Percentiles rank a stretch among this genome's conserved stretches.
Conservation (phyloP, 2,888 invertebrate genomes). For the Drosophila fulvimacula region DNA sequence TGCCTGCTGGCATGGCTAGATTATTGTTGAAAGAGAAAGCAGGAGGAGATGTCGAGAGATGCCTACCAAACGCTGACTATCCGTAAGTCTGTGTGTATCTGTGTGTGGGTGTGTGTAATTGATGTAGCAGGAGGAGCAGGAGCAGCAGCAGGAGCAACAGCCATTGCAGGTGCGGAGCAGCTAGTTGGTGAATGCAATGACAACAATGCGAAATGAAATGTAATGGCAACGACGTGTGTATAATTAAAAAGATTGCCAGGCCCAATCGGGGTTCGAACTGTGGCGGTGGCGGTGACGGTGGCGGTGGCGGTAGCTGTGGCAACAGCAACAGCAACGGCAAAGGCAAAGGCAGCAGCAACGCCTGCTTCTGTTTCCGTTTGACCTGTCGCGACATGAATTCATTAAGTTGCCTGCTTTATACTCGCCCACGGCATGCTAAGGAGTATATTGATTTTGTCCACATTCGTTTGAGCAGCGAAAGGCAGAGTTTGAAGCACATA, state of each 20-base stretch:
- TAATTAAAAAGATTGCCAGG: slow-evolving; percentile 63
- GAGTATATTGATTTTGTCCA: neutral
- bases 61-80: neutral
- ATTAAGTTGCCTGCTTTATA: slow-evolving; percentile 55
- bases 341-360: neutral
- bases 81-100: slow-evolving; percentile 34
- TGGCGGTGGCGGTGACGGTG: neutral
- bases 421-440: neutral
- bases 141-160: slow-evolving; percentile 9
- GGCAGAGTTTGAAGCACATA: too few species aligned
- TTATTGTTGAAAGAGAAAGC: slow-evolving; percentile 34
- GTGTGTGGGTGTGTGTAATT: slow-evolving; percentile 46
- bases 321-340: neutral
- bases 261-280: slow-evolving; percentile 30
- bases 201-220: slow-evolving; percentile 74
- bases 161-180: slow-evolving; percentile 38
- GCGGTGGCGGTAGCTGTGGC: neutral
- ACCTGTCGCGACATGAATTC: slow-evolving; percentile 72
- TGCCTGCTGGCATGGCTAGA: slow-evolving; percentile 48
- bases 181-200: slow-evolving; percentile 45
- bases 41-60: neutral
- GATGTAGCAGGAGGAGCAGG: slow-evolving; percentile 26
- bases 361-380: slow-evolving; percentile 43
- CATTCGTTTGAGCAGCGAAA: neutral
- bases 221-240: slow-evolving; percentile 77